Evolutionary conservation across 2,113 vertebrate genomes (phyloP), one percentile per base, ranked within the genome.

Genomic region (Hippocampus guttulatus): DNA sequence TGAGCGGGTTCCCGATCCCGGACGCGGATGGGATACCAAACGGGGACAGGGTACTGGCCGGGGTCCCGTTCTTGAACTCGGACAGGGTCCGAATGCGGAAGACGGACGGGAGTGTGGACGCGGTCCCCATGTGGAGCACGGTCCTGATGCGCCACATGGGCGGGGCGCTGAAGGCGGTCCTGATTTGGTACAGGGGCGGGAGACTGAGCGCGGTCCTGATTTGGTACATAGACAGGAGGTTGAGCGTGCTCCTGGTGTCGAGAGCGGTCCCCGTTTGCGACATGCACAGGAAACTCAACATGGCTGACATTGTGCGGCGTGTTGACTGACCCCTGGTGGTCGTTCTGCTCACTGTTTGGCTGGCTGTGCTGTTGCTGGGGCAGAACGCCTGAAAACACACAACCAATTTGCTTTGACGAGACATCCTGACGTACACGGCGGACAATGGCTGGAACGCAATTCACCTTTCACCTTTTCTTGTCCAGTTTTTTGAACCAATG

Each of bases 271-370:
- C 64, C 54, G 30, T 72, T 68, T 14, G 1, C 1, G 1, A 30
- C 54, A 51, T 23, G 64, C 49, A 43, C 1, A 25, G 55, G 55
- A 58, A 15, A 27, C 23, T 15, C 7, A 16, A 2, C 15, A 1
- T 41, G 33, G 20, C 40, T n/a, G 23, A 55, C 8, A 30, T 23
- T 6, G 6, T 69, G 8, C 18, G 0, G 47, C 0, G 5, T 1
- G 43, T 3, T 3, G 64, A 41, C 8, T 0, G 63, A 9, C 0
- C 8, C 18, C 8, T 81, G 74, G 75, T 78, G 21, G 78, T 88
- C 80, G 5, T 81, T 84, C 73, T 88, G 86, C 3, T 80, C 76
- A 0, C 61, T 41, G 75, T 80, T 38, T 1, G 52, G 82, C 58
- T 86, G 73, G 9, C 2, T 25, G 0, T 3, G 63, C 43, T 68